Evolutionary conservation across 2,888 invertebrate species (phyloP).

Genomic region (Drosophila paramelanica): DNA sequence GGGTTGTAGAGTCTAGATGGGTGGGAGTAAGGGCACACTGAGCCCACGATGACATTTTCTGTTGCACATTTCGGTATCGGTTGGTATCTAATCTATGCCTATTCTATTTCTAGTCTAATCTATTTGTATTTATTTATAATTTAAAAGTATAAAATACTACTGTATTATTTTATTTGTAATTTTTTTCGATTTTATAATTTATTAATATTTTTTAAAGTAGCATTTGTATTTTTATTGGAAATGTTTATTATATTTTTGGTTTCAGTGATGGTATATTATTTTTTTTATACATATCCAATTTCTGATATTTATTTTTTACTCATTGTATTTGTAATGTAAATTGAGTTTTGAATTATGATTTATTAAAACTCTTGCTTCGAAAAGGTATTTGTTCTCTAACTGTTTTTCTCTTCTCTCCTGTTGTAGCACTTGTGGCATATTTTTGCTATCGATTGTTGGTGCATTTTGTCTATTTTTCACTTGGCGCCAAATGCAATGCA

Average conservation of each 20-base stretch:
- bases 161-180: neutral
- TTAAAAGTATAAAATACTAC: no score
- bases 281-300: neutral
- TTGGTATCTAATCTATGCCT: conserved; percentile 3
- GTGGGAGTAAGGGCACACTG: conserved; percentile 8
- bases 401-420: neutral
- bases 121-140: no score
- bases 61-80: conserved; percentile 35
- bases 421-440: conserved; percentile 3
- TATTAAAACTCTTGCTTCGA: no score
- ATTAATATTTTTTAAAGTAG: no score
- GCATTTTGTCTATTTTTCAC: conserved; percentile 44
- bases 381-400: no score
- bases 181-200: neutral
- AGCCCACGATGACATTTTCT: conserved; percentile 35
- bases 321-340: no score
- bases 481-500: conserved; percentile 49
- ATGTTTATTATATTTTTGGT: no score
- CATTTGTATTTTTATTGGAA: neutral
- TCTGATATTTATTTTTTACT: neutral
- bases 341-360: no score
- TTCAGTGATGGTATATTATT: no score
- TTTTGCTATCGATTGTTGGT: conserved; percentile 43
- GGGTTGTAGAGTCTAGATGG: neutral
- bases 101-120: no score